Conservation (phyloP, 2,888 invertebrate genomes). For the Leucania comma region DNA sequence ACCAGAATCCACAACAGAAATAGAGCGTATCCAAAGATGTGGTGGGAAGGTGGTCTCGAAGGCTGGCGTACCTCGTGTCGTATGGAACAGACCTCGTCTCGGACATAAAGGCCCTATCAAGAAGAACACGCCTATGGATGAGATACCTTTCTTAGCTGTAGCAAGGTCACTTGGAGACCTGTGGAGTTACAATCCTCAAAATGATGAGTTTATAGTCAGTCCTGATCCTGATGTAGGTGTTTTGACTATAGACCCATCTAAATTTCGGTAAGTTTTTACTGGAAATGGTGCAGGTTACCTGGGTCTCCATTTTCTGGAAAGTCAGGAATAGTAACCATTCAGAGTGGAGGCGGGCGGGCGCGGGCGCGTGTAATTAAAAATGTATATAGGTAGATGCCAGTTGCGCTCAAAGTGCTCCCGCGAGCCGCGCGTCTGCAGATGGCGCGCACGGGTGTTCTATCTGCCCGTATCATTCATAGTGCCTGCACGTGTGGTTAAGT, state of each 20-base stretch:
- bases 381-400: no score
- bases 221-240: conserved; percentile 99
- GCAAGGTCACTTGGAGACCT: conserved; percentile 98
- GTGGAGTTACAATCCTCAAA: conserved; percentile 98
- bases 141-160: conserved; percentile 98
- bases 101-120: conserved; percentile 96
- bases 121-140: conserved; percentile 97
- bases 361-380: no score
- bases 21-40: conserved; percentile 94
- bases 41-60: conserved; percentile 94
- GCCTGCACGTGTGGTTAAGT: no score
- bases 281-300: no score
- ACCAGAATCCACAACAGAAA: conserved; percentile 96
- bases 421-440: no score
- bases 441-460: no score
- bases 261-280: conserved; percentile 88
- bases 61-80: conserved; percentile 98
- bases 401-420: no score
- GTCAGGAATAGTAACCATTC: no score
- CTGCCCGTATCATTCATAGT: no score
- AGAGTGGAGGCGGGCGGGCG: no score
- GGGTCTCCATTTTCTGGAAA: no score
- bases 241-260: conserved; percentile 94
- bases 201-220: conserved; percentile 98
- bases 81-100: conserved; percentile 98